Base-by-base conservation (phyloP, 2,797 vertebrate genomes). In the Sebastes nivosus region DNA sequence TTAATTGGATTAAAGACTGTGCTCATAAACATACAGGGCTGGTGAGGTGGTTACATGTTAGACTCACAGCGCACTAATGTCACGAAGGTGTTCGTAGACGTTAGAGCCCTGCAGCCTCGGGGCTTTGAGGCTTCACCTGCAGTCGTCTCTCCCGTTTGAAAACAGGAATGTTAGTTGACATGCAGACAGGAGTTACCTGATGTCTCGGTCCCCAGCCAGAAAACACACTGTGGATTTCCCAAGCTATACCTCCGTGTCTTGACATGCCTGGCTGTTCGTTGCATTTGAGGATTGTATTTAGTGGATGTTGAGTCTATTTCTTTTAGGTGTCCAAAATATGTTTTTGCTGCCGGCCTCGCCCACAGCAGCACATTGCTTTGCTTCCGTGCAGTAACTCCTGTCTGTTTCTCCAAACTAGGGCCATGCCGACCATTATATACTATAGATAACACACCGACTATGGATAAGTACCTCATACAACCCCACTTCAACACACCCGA, bases 181-280 rank as follows among this genome's bases (percentile, higher is more conserved):
- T 14, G 36, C 63, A 46, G 30, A 70, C 18, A 75, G 57, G 63
- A 52, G 36, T 50, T 67, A 60, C 52, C 46, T 67, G 32, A 58
- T 57, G 50, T 24, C 46, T 76, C 12, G 46, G 55, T 14, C 3
- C 36, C 3, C 22, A 60, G 50, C 50, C 0, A 54, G 50, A 54
- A 54, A 10, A 54, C 50, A 54, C 50, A 10, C 50, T n/a, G 46
- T 50, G 30, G 58, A 75, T 84, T 84, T 77, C 22, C 57, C 50
- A 63, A 81, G 27, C 55, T 24, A 1, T 16, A 25, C 30, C 78
- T 72, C 22, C 55, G 4, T 80, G 83, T 87, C 54, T 64, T 38
- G 70, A 82, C 80, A 78, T 11, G 83, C 65, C 60, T 34, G 67
- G 2, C 32, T 75, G 67, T 30, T 29, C 5, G 11, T 10, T 57